Evolutionary conservation across 2,113 vertebrate genomes (phyloP).

Genomic region (Numida meleagris): DNA sequence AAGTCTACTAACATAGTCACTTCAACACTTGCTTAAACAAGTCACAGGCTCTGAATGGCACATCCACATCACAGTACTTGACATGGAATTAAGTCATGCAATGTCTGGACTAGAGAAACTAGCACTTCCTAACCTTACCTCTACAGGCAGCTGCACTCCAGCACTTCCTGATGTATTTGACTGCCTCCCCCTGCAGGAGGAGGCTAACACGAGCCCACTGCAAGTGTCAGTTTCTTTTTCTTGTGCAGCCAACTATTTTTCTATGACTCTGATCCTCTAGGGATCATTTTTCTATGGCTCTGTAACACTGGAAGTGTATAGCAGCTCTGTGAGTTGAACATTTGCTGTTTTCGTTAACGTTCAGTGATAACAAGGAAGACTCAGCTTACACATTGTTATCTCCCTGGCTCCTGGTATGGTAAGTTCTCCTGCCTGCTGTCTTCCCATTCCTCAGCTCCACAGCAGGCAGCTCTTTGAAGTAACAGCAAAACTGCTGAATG

Average conservation of each 20-base stretch:
- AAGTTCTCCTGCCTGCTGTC: constrained; percentile 92
- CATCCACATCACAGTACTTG: not conserved
- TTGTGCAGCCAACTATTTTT: not conserved
- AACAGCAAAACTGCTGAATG: constrained; percentile 97
- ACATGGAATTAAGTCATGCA: not conserved
- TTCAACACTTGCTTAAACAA: not conserved
- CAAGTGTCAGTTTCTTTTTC: not conserved
- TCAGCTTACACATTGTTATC: constrained; percentile 94
- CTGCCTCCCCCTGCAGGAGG: not conserved
- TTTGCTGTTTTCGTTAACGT: not conserved
- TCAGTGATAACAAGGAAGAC: not conserved
- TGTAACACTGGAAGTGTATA: not conserved
- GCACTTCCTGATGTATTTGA: not conserved
- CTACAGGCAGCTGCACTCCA: not conserved
- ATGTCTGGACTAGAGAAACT: not conserved
- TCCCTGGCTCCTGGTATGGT: constrained; percentile 98
- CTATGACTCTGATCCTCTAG: not conserved
- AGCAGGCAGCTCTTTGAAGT: constrained; percentile 96
- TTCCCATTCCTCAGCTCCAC: constrained; percentile 96
- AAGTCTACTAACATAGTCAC: not conserved
- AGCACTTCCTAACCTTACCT: not conserved
- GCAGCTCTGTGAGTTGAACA: not conserved
- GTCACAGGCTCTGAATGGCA: not conserved
- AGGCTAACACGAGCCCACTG: not conserved
- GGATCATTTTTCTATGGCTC: not conserved